Evolutionary conservation across 1,140 invertebrate genomes (phyloP).

Genomic region (Drosophila orena): DNA sequence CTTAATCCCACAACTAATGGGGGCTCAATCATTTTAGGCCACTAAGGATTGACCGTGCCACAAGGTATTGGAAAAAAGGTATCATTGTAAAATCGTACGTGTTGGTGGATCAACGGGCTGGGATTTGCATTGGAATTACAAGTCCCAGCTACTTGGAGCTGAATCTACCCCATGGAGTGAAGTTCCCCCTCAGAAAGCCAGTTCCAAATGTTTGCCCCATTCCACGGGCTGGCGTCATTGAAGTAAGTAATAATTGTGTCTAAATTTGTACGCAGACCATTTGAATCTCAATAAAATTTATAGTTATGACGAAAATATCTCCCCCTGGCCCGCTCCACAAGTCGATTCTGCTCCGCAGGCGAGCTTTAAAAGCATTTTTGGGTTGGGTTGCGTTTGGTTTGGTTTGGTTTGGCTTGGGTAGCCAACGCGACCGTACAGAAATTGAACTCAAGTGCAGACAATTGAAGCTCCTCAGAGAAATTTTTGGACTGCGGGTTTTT

Average conservation of each 20-base stretch:
- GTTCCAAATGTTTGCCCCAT: not conserved
- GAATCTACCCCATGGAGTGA: constrained; percentile 32
- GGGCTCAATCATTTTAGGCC: not conserved
- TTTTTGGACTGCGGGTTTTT: constrained; percentile 51
- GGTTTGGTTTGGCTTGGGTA: constrained; percentile 17
- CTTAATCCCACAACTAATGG: not conserved
- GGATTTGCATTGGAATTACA: not conserved
- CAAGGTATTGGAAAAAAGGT: too few relatives aligned
- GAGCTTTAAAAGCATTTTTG: constrained; percentile 69
- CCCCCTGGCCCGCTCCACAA: not conserved
- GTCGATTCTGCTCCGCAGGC: constrained; percentile 12
- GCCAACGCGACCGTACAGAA: constrained; percentile 50
- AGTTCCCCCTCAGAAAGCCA: not conserved
- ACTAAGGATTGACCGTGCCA: too few relatives aligned
- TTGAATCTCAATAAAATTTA: constrained; percentile 78
- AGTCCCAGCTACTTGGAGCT: not conserved
- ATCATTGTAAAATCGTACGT: too few relatives aligned
- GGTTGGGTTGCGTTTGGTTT: not conserved
- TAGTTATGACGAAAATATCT: constrained; percentile 72
- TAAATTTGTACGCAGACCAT: constrained; percentile 77
- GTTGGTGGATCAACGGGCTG: too few relatives aligned
- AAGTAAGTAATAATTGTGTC: constrained; percentile 80
- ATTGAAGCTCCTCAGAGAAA: constrained; percentile 68
- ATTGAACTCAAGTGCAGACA: constrained; percentile 83
- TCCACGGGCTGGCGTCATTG: constrained; percentile 35